Conservation (phyloP, 2,888 invertebrate species). For the Glaucopsyche alexis region DNA sequence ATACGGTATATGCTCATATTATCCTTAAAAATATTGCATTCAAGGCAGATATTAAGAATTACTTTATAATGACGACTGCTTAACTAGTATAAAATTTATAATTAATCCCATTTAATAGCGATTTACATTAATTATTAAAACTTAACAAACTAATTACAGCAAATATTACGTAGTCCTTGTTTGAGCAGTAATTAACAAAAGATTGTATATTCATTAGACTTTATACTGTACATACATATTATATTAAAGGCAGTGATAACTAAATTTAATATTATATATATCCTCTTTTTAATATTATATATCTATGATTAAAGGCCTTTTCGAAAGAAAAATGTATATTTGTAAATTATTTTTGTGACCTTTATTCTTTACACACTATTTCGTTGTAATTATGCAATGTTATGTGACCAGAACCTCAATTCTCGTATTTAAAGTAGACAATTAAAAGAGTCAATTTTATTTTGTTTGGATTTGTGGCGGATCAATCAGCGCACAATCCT, state of each 20-base stretch:
- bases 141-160: neutral
- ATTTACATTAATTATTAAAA: neutral
- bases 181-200: neutral
- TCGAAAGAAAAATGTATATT: neutral
- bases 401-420: neutral
- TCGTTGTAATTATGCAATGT: slow-evolving; percentile 3
- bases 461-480: too few relatives aligned
- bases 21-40: too few relatives aligned
- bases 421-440: too few relatives aligned
- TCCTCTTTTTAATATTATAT: too few relatives aligned
- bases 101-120: neutral
- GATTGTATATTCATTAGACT: neutral
- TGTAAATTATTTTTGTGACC: slow-evolving; percentile 3
- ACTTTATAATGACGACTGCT: neutral
- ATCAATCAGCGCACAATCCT: too few relatives aligned
- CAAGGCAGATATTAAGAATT: too few relatives aligned
- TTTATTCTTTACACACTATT: slow-evolving; percentile 23
- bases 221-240: too few relatives aligned
- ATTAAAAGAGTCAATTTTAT: too few relatives aligned
- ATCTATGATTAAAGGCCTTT: too few relatives aligned
- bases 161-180: neutral
- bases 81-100: neutral
- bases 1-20: too few relatives aligned
- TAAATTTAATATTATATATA: too few relatives aligned
- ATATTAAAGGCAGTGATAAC: too few relatives aligned